Percentiles rank a stretch among this genome's conserved stretches.
phyloP scores from a whole-genome alignment of 2,888 invertebrate species.

The Oscheius sp. region DNA sequence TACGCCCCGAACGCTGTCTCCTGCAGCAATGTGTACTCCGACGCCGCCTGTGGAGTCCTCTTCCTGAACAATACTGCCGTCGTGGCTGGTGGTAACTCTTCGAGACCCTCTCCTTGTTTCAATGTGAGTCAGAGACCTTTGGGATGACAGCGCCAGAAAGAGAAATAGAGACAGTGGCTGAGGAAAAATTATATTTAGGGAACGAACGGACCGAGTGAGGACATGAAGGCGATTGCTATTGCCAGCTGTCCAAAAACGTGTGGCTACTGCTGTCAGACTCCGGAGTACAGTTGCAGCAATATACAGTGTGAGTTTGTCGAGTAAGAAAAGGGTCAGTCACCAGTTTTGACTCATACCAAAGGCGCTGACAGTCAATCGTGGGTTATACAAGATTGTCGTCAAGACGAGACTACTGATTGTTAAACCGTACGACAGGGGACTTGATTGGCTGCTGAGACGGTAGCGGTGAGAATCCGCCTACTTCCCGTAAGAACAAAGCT shows the following conservation, averaged over 20 bases:
- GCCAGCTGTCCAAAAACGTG: slow-evolving; percentile 34
- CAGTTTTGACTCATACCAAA: no score
- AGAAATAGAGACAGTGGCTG: neutral
- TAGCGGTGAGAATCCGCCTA: no score
- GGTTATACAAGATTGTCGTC: no score
- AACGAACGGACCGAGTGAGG: slow-evolving; percentile 22
- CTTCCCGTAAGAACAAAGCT: no score
- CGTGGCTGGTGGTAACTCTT: neutral
- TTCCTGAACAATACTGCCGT: slow-evolving; percentile 14
- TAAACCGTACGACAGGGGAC: no score
- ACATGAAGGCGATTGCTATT: slow-evolving; percentile 28
- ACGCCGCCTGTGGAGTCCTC: slow-evolving; percentile 15
- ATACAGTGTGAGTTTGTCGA: slow-evolving; percentile 3
- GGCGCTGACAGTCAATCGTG: no score
- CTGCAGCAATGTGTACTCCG: slow-evolving; percentile 17
- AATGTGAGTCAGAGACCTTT: neutral
- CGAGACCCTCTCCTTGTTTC: slow-evolving; percentile 9
- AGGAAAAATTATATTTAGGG: neutral
- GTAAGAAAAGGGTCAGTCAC: no score
- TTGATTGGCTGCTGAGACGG: no score
- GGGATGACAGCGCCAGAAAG: neutral
- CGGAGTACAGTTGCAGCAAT: slow-evolving; percentile 23
- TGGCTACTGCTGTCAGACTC: slow-evolving; percentile 31
- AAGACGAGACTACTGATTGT: no score
- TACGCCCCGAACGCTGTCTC: slow-evolving; percentile 19